These are phyloP conservation scores for Pandemis heparana DNA, from an alignment of 2,888 invertebrate genomes.

Conservation along the genomic window DNA sequence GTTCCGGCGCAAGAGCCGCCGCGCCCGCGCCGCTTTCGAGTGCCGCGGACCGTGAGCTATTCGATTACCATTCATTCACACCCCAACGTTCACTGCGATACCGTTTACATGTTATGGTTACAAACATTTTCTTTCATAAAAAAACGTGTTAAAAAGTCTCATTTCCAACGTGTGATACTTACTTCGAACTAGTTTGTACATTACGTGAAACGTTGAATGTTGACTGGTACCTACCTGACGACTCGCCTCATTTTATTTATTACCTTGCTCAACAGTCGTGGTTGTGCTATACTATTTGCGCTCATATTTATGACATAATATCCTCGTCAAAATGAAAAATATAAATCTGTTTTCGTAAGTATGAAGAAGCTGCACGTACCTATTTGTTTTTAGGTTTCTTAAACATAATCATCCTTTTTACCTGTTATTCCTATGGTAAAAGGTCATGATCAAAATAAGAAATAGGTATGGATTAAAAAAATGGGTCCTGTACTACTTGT, in stretches of 20 bases:
- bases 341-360: no score
- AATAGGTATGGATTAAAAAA: neutral
- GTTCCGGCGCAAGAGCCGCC: constrained; percentile 16
- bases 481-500: neutral
- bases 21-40: constrained; percentile 57
- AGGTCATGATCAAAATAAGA: no score
- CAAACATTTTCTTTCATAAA: constrained; percentile 9
- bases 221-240: neutral
- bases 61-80: constrained; percentile 68
- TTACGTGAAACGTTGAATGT: neutral
- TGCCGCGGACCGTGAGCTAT: constrained; percentile 65
- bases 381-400: no score
- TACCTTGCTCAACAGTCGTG: neutral
- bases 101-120: neutral
- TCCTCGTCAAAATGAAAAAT: no score
- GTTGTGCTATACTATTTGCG: neutral
- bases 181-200: neutral
- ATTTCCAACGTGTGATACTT: neutral
- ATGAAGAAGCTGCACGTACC: no score
- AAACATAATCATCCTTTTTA: no score
- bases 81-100: constrained; percentile 45
- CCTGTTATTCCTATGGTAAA: no score
- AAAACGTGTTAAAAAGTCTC: constrained; percentile 4
- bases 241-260: constrained; percentile 1
- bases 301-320: no score